A percentile compares a stretch with the other conserved stretches of the same genome.
phyloP scores from a whole-genome alignment of 1,140 invertebrate genomes.

The Metaphire vulgaris region DNA sequence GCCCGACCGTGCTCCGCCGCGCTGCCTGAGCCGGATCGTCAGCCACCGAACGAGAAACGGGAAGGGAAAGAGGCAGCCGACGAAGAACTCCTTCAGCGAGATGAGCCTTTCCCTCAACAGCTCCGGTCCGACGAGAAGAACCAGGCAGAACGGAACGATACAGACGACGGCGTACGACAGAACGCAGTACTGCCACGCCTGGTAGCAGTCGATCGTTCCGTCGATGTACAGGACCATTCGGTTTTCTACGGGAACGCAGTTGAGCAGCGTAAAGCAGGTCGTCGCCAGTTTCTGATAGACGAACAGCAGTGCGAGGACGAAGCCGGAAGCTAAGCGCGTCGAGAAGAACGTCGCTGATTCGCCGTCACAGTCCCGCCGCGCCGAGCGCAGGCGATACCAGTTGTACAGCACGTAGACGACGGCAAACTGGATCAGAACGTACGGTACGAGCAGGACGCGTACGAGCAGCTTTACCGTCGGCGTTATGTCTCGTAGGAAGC shows the following conservation, averaged over 20 bases:
- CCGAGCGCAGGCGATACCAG: too few species aligned
- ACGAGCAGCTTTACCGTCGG: constrained; percentile 6
- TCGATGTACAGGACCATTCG: not conserved
- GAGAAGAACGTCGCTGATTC: not conserved
- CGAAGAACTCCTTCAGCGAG: constrained; percentile 5
- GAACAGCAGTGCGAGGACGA: constrained; percentile 11
- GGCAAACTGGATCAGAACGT: constrained; percentile 4
- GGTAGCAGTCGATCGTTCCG: constrained; percentile 2
- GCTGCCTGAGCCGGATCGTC: constrained; percentile 6
- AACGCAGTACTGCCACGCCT: constrained; percentile 3
- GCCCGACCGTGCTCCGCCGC: not conserved
- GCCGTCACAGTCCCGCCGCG: not conserved
- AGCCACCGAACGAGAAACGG: constrained; percentile 10
- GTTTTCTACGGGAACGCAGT: constrained; percentile 13
- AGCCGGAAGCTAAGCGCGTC: not conserved
- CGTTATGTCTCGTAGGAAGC: not conserved
- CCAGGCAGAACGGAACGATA: constrained; percentile 4
- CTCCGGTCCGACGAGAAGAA: constrained; percentile 8
- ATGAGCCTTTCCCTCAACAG: constrained; percentile 1
- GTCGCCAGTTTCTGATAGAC: constrained; percentile 15
- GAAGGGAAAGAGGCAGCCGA: constrained; percentile 16
- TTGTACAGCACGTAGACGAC: not conserved
- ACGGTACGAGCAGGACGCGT: constrained; percentile 9
- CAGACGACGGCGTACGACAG: not conserved
- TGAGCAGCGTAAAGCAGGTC: constrained; percentile 4